These are phyloP conservation scores for Drosophila rhopaloa DNA, from an alignment of 1,140 invertebrate species.

Conservation along the genomic window DNA sequence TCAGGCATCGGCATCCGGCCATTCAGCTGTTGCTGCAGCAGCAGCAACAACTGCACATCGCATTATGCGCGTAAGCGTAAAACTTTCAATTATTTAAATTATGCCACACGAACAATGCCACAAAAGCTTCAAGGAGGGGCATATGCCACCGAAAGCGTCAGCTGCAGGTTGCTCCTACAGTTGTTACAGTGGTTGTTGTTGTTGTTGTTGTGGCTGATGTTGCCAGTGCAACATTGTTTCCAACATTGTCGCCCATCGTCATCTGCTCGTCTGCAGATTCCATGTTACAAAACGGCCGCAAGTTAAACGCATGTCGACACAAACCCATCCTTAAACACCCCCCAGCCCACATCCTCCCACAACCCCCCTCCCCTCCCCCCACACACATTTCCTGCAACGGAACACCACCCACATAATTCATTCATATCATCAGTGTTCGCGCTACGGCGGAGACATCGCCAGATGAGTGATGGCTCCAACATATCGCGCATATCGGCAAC, in stretches of 20 bases:
- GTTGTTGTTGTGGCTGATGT: constrained; percentile 21
- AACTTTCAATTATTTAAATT: constrained; percentile 84
- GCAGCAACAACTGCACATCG: constrained; percentile 22
- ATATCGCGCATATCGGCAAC: constrained; percentile 79
- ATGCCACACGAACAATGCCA: constrained; percentile 83
- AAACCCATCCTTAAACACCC: constrained; percentile 1
- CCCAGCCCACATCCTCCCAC: not conserved
- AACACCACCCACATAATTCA: constrained; percentile 76
- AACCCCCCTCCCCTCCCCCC: not conserved
- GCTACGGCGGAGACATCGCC: constrained; percentile 17
- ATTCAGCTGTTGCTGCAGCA: constrained; percentile 50
- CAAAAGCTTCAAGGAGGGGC: constrained; percentile 52
- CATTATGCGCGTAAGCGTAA: constrained; percentile 80
- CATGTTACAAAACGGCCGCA: constrained; percentile 82
- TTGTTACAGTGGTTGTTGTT: constrained; percentile 31
- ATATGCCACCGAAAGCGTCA: constrained; percentile 66
- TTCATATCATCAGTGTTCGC: constrained; percentile 75
- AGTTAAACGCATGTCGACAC: constrained; percentile 83
- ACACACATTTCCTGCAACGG: constrained; percentile 8
- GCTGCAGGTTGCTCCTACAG: constrained; percentile 60
- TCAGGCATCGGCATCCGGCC: constrained; percentile 48
- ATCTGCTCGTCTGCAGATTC: constrained; percentile 40
- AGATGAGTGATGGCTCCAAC: constrained; percentile 76
- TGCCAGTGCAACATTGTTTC: constrained; percentile 47
- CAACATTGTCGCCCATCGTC: constrained; percentile 55